These are phyloP conservation scores for Apamea anceps DNA, from an alignment of 2,888 invertebrate genomes.

Conservation along the genomic window DNA sequence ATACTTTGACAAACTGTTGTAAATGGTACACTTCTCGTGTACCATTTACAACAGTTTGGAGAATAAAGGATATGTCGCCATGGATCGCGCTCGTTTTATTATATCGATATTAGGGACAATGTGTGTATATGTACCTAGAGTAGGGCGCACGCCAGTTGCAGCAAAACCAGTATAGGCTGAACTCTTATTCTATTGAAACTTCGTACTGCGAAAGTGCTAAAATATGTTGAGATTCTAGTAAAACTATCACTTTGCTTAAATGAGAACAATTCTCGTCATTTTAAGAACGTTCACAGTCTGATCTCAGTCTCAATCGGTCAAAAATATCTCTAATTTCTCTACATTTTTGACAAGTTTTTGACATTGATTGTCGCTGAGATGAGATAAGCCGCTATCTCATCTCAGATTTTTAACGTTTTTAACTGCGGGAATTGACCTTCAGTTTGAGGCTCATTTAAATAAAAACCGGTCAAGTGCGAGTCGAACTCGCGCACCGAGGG, in stretches of 20 bases:
- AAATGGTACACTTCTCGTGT: constrained; percentile 17
- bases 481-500: too few species aligned
- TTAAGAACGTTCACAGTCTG: too few species aligned
- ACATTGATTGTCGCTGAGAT: too few species aligned
- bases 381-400: too few species aligned
- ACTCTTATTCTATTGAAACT: not conserved
- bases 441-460: constrained; percentile 3
- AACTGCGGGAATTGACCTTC: too few species aligned
- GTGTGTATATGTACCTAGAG: not conserved
- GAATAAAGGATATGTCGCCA: constrained; percentile 16
- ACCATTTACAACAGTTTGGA: constrained; percentile 48
- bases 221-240: not conserved
- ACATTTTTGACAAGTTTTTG: too few species aligned
- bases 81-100: constrained; percentile 11
- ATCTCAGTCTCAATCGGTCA: too few species aligned
- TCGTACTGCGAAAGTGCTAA: not conserved
- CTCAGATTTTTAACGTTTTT: too few species aligned
- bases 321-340: too few species aligned
- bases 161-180: not conserved
- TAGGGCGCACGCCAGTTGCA: not conserved
- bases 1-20: constrained; percentile 57
- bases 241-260: not conserved
- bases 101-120: not conserved
- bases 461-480: not conserved
- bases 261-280: not conserved